Evolutionary conservation across 2,888 invertebrate genomes (phyloP), one percentile per base, ranked within the genome.

Genomic region (Xestia rhomboidea): DNA sequence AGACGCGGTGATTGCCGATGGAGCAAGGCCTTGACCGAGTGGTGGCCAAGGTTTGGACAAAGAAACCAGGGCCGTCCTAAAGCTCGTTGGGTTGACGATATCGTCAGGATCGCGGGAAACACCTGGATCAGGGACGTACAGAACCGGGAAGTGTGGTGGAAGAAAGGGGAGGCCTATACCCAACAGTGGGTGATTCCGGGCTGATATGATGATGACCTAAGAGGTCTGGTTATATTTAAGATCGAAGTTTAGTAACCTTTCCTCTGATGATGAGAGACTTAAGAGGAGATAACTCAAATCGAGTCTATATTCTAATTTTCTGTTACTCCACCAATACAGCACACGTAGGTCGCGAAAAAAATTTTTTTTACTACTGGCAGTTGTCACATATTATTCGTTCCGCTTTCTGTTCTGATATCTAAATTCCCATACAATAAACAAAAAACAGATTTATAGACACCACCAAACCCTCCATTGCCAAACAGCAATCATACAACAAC

Each of bases 401-500:
- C 34, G 1, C 71, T n/a, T 30, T n/a, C 30, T 27, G 18, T 63
- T 81, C 18, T 60, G 41, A 49, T 57, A 34, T 72, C 44, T 62
- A 72, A 63, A 11, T 18, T 60, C 5, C 54, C 30, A 46, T 18
- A 79, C 18, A 68, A 67, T 66, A 84, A 69, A 75, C 38, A 15
- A 30, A 67, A 77, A 69, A 77, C 49, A 64, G 44, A 69, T 79
- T 78, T 34, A 69, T 72, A 57, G 62, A 85, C 63, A 67, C 63
- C 49, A 54, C 44, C 7, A 30, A 24, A 38, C 66, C 64, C 49
- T 63, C 15, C 51, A 83, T 73, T 73, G 79, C 41, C 67, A 86
- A 83, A 86, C 30, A 68, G 66, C 73, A 83, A 83, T 68, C 70
- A 84, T 57, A 79, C 64, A 86, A 76, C 60, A 67, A 69, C 79